These are phyloP conservation scores for Timema podura DNA, from an alignment of 2,888 invertebrate genomes.

Conservation along the genomic window DNA sequence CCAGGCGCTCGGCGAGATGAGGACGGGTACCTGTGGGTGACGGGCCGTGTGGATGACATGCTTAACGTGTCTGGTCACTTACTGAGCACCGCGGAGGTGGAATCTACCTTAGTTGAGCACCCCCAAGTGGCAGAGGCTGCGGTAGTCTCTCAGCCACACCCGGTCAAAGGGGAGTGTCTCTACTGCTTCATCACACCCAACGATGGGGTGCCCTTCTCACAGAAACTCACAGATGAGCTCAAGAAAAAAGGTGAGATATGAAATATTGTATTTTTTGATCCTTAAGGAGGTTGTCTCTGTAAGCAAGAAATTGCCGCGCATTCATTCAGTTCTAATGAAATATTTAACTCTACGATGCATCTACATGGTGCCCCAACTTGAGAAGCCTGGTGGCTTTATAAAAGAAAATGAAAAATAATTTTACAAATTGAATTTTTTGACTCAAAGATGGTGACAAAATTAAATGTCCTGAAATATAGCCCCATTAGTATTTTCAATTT, in stretches of 20 bases:
- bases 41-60: constrained; percentile 97
- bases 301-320: constrained; percentile 13
- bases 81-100: constrained; percentile 94
- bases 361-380: no score
- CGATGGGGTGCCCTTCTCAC: constrained; percentile 66
- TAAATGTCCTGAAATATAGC: no score
- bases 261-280: not conserved
- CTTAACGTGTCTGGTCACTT: constrained; percentile 97
- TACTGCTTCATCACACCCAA: constrained; percentile 96
- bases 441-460: no score
- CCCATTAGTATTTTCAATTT: no score
- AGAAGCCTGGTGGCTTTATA: no score
- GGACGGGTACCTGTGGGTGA: constrained; percentile 95
- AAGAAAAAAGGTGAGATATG: constrained; percentile 55
- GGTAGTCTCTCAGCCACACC: constrained; percentile 91
- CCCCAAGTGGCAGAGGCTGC: constrained; percentile 87
- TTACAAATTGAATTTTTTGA: no score
- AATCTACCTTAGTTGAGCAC: constrained; percentile 76
- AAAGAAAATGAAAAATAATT: no score
- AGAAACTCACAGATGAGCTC: constrained; percentile 64
- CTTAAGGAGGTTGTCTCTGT: not conserved
- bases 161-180: constrained; percentile 93
- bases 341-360: no score
- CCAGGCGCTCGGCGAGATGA: constrained; percentile 79
- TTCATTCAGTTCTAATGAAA: not conserved